Conservation (phyloP, 1,140 invertebrate genomes). For the Aricia agestis region DNA sequence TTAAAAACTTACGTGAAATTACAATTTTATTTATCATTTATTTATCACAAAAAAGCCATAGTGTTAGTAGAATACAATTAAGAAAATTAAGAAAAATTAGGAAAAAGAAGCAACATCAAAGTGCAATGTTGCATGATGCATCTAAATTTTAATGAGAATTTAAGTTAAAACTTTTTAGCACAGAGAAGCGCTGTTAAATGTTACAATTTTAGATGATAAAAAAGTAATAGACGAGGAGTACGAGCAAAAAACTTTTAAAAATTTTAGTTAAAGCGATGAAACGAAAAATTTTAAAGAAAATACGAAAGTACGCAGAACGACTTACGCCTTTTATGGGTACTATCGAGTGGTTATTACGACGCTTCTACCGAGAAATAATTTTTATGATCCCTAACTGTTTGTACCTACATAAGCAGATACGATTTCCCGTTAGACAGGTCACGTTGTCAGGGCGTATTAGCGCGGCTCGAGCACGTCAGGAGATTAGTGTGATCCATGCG, state of each 20-base stretch:
- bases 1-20: too few species aligned
- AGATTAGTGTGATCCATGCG: neutral
- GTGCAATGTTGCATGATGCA: neutral
- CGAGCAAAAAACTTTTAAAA: neutral
- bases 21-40: too few species aligned
- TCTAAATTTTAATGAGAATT: conserved; percentile 1
- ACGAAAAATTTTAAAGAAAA: too few species aligned
- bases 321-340: too few species aligned
- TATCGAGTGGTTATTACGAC: too few species aligned
- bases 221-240: neutral
- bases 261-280: too few species aligned
- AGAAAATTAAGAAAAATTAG: neutral
- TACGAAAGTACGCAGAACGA: too few species aligned
- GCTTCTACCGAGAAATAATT: too few species aligned
- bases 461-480: neutral
- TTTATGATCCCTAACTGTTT: neutral
- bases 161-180: conserved; percentile 1
- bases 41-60: too few species aligned
- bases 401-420: neutral
- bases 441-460: neutral
- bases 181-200: neutral
- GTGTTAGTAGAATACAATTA: too few species aligned
- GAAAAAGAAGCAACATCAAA: neutral
- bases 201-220: neutral
- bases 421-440: conserved; percentile 1